Evolutionary conservation across 23 tunicate genomes (phyloP), one percentile per base, ranked within the genome.

Genomic region (Diplosoma virens): DNA sequence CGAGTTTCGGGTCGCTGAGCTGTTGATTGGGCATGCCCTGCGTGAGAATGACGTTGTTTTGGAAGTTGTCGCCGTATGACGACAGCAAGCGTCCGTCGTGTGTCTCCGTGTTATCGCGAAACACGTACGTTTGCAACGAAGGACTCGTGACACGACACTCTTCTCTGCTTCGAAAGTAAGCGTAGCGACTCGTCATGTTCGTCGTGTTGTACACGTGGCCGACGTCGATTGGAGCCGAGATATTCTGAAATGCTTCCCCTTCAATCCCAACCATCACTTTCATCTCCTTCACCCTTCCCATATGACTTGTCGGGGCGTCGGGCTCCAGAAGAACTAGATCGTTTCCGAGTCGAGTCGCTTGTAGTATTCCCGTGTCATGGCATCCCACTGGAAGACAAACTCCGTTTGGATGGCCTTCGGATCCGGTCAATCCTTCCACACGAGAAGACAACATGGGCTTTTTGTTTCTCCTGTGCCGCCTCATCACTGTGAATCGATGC

Each of bases 371-470:
- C 33, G 81, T 50, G 46, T 92, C 85, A 25, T 68, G 73, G 77
- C 97, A 92, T n/a, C 97, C 97, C 11, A 82, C 83, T 11, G 97
- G 97, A 29, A 92, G 59, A 50, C 97, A 92, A 2, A 79, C 68
- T 28, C 97, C 97, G 33, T 85, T 81, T 28, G 88, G 80, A 56
- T 78, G 47, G 4, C 76, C 53, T 22, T 55, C 27, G 5, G 79
- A 67, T 20, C 84, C 66, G 20, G 97, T 92, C 46, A 92, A 24
- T 22, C 50, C 82, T 60, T 86, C 97, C 1, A 85, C 87, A 21
- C 61, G 25, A 7, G 88, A 84, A 30, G 68, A 36, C 36, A 64
- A 72, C 78, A 50, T 31, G 6, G 69, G 52, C 30, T 0, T 58
- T 28, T 35, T 23, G 27, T 32, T 32, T 22, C 37, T 20, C 28